A percentile compares a stretch with the other conserved stretches of the same genome.
phyloP scores from a whole-genome alignment of 2,888 invertebrate species.

The Tinea semifulvella region DNA sequence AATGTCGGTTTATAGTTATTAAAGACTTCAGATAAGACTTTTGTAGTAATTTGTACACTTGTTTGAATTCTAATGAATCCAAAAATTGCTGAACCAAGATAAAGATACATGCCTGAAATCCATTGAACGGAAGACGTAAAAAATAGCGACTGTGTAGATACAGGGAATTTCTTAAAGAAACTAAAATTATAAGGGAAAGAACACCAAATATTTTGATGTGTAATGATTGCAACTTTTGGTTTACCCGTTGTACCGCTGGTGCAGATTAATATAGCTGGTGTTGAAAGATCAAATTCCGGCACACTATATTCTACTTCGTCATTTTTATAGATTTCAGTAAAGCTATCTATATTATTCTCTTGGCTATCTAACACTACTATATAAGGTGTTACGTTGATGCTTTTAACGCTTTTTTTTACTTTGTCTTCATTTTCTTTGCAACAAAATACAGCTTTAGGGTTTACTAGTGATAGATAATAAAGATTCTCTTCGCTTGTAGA shows the following conservation, averaged over 20 bases:
- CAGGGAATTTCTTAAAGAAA: constrained; percentile 6
- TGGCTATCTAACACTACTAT: constrained; percentile 32
- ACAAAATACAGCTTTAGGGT: constrained; percentile 33
- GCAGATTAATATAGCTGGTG: constrained; percentile 32
- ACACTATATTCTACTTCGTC: constrained; percentile 24
- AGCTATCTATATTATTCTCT: constrained; percentile 24
- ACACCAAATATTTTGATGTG: constrained; percentile 16
- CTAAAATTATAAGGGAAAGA: background rate
- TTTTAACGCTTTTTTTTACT: constrained; percentile 24
- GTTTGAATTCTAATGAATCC: background rate
- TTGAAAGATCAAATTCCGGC: constrained; percentile 28
- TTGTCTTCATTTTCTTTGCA: constrained; percentile 27
- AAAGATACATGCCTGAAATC: background rate
- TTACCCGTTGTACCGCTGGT: constrained; percentile 39
- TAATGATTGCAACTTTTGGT: constrained; percentile 32
- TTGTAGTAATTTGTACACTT: background rate
- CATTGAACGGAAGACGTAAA: constrained; percentile 3
- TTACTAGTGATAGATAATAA: constrained; percentile 19
- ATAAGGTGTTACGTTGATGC: constrained; percentile 21
- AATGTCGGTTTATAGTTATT: constrained; percentile 7
- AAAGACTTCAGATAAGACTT: background rate
- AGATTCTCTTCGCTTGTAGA: background rate
- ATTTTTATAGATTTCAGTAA: constrained; percentile 26
- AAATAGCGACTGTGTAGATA: background rate
- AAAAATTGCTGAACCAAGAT: background rate